A percentile compares a stretch with the other conserved stretches of the same genome.
These are phyloP conservation scores for Spongilla lacustris DNA, from an alignment of 37 sponge, comb jelly and placozoan species.

Conservation along the genomic window DNA sequence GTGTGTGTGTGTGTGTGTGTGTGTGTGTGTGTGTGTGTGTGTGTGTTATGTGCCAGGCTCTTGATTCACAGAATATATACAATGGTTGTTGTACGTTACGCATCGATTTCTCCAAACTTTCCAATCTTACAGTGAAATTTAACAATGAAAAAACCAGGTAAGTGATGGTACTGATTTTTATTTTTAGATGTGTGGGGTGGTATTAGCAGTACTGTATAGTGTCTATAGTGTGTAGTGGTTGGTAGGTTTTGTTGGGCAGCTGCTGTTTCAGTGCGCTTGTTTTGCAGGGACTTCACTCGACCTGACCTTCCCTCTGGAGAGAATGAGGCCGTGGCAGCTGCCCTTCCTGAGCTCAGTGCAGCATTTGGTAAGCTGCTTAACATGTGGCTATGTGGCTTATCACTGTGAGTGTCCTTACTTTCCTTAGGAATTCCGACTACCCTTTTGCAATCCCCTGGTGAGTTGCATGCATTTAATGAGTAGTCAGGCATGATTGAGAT, in stretches of 20 bases:
- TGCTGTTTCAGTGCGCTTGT: neutral
- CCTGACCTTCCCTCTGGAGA: constrained; percentile 59
- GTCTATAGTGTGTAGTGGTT: too few species aligned
- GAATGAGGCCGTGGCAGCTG: neutral
- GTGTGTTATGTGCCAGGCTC: constrained; percentile 40
- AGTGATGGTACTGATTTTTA: neutral
- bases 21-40: neutral
- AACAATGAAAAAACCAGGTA: constrained; percentile 94
- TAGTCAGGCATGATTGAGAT: too few species aligned
- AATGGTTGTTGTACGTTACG: constrained; percentile 93
- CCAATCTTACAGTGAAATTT: constrained; percentile 78
- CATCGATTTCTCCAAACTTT: constrained; percentile 87
- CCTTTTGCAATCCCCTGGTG: constrained; percentile 56
- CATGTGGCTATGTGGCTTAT: neutral
- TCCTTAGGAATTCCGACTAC: constrained; percentile 51
- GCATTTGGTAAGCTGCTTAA: constrained; percentile 28
- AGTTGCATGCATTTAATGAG: neutral
- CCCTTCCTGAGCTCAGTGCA: constrained; percentile 42
- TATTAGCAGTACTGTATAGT: too few species aligned
- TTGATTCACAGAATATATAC: constrained; percentile 94
- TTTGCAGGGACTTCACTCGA: constrained; percentile 66
- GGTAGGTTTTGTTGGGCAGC: too few species aligned
- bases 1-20: neutral
- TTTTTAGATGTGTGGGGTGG: too few species aligned
- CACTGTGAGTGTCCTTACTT: neutral